Conservation (phyloP, 2,888 invertebrate species). For the Drosophila maculinotata region DNA sequence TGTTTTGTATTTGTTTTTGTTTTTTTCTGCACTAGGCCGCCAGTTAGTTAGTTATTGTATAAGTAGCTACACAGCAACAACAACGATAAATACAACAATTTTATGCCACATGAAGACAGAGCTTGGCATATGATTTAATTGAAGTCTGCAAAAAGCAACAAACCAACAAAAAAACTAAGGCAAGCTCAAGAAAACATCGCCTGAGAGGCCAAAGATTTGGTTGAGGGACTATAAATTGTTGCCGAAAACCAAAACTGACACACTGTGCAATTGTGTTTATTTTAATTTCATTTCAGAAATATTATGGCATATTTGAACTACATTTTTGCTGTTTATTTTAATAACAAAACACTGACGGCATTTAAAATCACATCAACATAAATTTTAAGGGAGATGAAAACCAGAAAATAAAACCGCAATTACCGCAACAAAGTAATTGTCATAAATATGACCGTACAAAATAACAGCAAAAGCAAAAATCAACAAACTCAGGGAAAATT, state of each 20-base stretch:
- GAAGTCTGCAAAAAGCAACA: conserved; percentile 45
- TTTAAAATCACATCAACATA: conserved; percentile 72
- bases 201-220: conserved; percentile 18
- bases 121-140: conserved; percentile 73
- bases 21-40: conserved; percentile 36
- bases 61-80: conserved; percentile 38
- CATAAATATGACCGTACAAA: conserved; percentile 24
- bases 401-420: conserved; percentile 25
- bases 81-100: conserved; percentile 45
- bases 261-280: conserved; percentile 41
- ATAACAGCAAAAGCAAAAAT: conserved; percentile 39
- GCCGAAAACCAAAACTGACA: conserved; percentile 22
- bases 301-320: conserved; percentile 37
- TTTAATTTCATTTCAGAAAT: conserved; percentile 46
- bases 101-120: conserved; percentile 63
- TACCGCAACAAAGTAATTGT: conserved; percentile 49
- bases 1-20: conserved; percentile 6
- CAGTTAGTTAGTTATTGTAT: conserved; percentile 55
- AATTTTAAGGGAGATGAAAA: conserved; percentile 10
- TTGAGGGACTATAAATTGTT: conserved; percentile 33
- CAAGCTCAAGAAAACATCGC: conserved; percentile 19
- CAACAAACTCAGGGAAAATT: conserved; percentile 40
- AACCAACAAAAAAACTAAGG: conserved; percentile 20
- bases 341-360: conserved; percentile 58
- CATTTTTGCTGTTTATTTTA: conserved; percentile 56